These are phyloP conservation scores for Xenotilapia caudafasciata DNA, from an alignment of 2,113 vertebrate genomes.

Conservation along the genomic window DNA sequence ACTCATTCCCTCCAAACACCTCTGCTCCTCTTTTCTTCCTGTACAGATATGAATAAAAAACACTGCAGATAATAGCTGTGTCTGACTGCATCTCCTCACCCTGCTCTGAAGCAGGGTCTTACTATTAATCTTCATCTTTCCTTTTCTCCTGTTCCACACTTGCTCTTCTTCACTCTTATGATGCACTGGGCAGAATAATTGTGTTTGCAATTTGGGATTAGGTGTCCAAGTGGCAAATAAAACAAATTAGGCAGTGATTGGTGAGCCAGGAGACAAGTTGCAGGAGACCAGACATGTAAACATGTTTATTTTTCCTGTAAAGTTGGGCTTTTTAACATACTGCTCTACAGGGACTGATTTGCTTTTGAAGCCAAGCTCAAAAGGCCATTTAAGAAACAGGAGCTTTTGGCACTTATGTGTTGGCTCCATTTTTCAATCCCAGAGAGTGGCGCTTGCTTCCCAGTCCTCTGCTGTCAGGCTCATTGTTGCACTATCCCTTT, in stretches of 20 bases:
- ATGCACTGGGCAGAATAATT: not conserved
- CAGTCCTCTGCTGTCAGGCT: conserved; percentile 24
- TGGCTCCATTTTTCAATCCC: not conserved
- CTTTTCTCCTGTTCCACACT: not conserved
- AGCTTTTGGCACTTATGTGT: not conserved
- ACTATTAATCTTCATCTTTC: not conserved
- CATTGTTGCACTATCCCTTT: not conserved
- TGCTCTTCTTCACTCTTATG: not conserved
- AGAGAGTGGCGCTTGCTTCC: not conserved
- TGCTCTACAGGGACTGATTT: not conserved
- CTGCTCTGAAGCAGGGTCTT: not conserved
- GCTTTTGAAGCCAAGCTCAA: not conserved
- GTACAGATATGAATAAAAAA: conserved; percentile 22
- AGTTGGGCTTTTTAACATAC: not conserved
- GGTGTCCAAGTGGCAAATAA: conserved; percentile 11
- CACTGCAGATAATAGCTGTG: not conserved
- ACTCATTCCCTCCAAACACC: not conserved
- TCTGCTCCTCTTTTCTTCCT: not conserved
- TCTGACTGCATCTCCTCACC: not conserved
- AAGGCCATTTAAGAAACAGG: not conserved
- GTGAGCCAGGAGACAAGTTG: not conserved
- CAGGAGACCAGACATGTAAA: not conserved
- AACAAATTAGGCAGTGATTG: conserved; percentile 17
- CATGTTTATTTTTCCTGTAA: not conserved
- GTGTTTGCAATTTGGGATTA: not conserved